Base-by-base conservation (phyloP, 2,888 invertebrate genomes). In the Meganola albula region DNA sequence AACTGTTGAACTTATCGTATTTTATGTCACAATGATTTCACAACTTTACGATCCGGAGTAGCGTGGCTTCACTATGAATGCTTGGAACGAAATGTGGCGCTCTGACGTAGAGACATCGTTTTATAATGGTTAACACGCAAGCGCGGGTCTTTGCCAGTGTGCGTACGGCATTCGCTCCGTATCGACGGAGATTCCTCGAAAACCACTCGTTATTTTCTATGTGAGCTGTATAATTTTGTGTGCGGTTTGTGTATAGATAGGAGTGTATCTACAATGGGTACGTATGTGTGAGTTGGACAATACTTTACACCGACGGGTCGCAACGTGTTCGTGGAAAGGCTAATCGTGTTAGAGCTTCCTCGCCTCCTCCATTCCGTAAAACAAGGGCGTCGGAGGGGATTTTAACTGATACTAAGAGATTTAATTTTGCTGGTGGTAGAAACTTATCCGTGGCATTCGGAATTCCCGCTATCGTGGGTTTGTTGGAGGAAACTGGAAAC, bases 11-110 rank as follows among this genome's bases (percentile, higher is more conserved):
- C 48, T 53, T 56, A 35, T 48, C 55, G 56, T 46, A 58, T 54
- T 49, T 64, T 72, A 73, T 84, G 83, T 80, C 83, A 79, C 82
- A 83, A 84, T 63, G 57, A 80, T 83, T 82, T 78, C 80, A 79
- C 74, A 75, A 77, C 53, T 71, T 69, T 42, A 45, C 46, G 40
- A 48, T 36, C 37, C 39, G 44, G 58, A 64, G 59, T 36, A 48
- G 56, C 82, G 77, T 74, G 49, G 34, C 48, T 1, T 60, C 38
- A 44, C 68, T 63, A 47, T 40, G 56, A 67, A 47, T 39, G 58
- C 43, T 65, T 47, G 44, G 43, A 37, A 53, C 52, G 48, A 63
- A 80, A 70, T 84, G 74, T 56, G 52, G 38, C 21, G 18, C 27
- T 18, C 30, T 59, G 63, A 63, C 59, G 58, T 49, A 32, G 31